A percentile compares a stretch with the other conserved stretches of the same genome.
Conservation (phyloP, 2,888 invertebrate genomes). For the Eupeodes latifasciatus region DNA sequence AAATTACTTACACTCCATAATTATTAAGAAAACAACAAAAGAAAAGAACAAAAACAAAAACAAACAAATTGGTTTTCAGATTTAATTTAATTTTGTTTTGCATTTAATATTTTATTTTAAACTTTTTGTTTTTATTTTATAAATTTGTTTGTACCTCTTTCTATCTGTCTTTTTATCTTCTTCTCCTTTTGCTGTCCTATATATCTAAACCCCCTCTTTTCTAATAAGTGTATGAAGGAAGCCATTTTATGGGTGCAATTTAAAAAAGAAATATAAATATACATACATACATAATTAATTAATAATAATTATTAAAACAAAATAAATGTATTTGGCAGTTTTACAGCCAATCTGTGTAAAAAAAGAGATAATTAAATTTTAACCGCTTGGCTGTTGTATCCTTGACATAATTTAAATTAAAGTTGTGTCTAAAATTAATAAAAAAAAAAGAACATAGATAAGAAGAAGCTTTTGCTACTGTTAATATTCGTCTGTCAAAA, state of each 20-base stretch:
- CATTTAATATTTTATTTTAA: constrained; percentile 59
- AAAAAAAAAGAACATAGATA: background rate
- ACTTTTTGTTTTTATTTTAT: constrained; percentile 1
- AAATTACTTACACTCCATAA: constrained; percentile 72
- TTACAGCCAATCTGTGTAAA: background rate
- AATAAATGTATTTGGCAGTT: constrained; percentile 11
- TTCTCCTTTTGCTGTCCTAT: background rate
- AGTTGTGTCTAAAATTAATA: background rate
- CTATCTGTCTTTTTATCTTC: constrained; percentile 5
- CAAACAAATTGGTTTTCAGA: constrained; percentile 57
- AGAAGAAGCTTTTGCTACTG: constrained; percentile 30
- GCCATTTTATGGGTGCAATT: background rate
- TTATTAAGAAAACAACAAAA: constrained; percentile 51
- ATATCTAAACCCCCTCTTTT: background rate
- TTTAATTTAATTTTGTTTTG: constrained; percentile 60
- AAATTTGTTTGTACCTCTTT: constrained; percentile 29
- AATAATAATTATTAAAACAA: constrained; percentile 1
- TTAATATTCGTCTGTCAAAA: constrained; percentile 36
- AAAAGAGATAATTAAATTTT: background rate
- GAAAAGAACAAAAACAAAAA: too few relatives aligned
- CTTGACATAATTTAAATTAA: background rate
- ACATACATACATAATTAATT: background rate
- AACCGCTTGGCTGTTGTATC: constrained; percentile 7
- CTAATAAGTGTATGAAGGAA: background rate
- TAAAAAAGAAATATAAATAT: background rate